These are phyloP conservation scores for Halichoerus grypus DNA, from an alignment of 2,113 vertebrate genomes.

Conservation along the genomic window DNA sequence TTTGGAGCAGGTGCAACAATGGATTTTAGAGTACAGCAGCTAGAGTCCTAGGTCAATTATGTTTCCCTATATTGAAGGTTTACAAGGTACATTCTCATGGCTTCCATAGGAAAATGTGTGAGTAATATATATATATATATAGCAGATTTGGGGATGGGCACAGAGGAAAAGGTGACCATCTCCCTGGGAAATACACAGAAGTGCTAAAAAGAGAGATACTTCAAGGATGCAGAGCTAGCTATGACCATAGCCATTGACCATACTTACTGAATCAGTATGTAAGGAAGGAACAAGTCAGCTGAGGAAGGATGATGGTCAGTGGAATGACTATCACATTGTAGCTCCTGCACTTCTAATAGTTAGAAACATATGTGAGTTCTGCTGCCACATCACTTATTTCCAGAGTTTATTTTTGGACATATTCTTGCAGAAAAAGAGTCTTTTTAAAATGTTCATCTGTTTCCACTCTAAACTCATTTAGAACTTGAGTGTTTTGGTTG, in stretches of 20 bases:
- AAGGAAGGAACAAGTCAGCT: not conserved
- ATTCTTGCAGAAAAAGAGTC: slow-evolving; percentile 26
- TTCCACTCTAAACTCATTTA: slow-evolving; percentile 69
- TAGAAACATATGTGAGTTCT: slow-evolving; percentile 61
- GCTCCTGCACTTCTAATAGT: slow-evolving; percentile 49
- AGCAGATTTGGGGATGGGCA: not conserved
- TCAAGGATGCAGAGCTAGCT: not conserved
- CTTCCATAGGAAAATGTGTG: not conserved
- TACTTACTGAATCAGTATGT: not conserved
- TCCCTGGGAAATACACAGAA: not conserved
- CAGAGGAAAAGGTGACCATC: not conserved
- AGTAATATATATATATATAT: not conserved
- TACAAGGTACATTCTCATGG: not conserved
- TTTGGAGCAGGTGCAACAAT: slow-evolving; percentile 1
- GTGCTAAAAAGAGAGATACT: not conserved
- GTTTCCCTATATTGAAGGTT: not conserved
- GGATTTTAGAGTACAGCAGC: not conserved
- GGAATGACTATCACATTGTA: not conserved
- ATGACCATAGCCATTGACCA: not conserved
- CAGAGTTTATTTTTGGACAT: slow-evolving; percentile 64
- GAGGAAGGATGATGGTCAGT: not conserved
- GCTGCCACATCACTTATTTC: slow-evolving; percentile 44
- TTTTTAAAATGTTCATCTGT: slow-evolving; percentile 64
- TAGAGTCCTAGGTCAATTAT: not conserved
- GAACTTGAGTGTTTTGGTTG: slow-evolving; percentile 61